These are phyloP conservation scores for Triplophysa rosa DNA, from an alignment of 2,113 vertebrate genomes.

Conservation along the genomic window DNA sequence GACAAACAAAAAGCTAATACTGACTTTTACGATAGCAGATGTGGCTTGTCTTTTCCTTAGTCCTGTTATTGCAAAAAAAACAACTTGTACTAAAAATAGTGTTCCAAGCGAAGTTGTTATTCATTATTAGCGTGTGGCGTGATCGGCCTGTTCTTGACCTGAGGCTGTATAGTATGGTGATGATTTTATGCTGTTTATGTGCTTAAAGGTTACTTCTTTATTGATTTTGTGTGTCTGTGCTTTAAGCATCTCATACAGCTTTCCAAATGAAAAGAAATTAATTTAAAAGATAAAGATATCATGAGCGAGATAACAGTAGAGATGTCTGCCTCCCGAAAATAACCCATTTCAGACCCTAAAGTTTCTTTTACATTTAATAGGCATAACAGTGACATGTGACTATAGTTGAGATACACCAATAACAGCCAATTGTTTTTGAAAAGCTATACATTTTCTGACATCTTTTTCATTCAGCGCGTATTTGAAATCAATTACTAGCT, in stretches of 20 bases:
- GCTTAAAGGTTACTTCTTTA: not conserved
- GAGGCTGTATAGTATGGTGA: not conserved
- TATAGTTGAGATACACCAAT: no score
- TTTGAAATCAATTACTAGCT: not conserved
- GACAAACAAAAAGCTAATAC: not conserved
- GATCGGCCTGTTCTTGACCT: not conserved
- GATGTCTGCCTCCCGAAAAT: not conserved
- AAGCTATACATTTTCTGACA: not conserved
- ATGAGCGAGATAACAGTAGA: not conserved
- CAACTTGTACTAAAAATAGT: slow-evolving; percentile 1
- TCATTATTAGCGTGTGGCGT: not conserved
- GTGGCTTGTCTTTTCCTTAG: not conserved
- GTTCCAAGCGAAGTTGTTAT: not conserved
- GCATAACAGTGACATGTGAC: no score
- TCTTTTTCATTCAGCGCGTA: not conserved
- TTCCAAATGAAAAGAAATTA: not conserved
- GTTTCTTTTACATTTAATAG: no score
- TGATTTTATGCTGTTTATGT: not conserved
- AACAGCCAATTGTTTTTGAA: no score
- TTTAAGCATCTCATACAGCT: not conserved
- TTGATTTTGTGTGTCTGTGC: not conserved
- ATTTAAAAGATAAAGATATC: not conserved
- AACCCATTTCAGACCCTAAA: no score
- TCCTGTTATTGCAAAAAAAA: not conserved
- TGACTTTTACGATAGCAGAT: not conserved